phyloP scores from a whole-genome alignment of 1,140 invertebrate genomes.

The Aphis gossypii region DNA sequence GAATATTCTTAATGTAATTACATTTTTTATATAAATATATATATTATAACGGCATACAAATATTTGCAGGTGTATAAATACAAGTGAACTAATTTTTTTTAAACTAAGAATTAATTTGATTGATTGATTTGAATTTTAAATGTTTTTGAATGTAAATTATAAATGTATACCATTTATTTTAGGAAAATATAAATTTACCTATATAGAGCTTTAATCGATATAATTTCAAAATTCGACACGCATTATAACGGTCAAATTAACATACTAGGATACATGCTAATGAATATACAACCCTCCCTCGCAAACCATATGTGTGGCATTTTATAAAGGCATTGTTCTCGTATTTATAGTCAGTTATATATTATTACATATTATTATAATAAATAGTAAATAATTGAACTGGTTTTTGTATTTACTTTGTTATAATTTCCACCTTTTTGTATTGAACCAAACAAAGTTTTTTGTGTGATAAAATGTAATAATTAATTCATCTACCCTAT shows the following conservation, averaged over 20 bases:
- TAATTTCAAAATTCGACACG: not conserved
- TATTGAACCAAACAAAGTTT: conserved; percentile 1
- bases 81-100: not conserved
- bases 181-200: not conserved
- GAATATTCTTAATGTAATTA: too few species aligned
- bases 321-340: too few species aligned
- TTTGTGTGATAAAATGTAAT: conserved; percentile 21
- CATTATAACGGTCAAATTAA: not conserved
- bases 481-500: not conserved
- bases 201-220: not conserved
- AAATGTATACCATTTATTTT: not conserved
- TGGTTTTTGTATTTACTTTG: conserved; percentile 21
- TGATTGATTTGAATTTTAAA: not conserved
- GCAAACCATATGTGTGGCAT: not conserved
- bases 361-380: not conserved
- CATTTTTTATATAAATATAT: too few species aligned
- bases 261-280: not conserved
- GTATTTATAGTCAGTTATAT: not conserved
- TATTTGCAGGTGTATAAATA: not conserved
- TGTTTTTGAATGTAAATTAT: not conserved
- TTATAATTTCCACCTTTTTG: conserved; percentile 7
- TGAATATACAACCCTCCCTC: not conserved
- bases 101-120: not conserved
- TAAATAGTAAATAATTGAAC: not conserved
- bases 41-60: too few species aligned